Percentiles rank a stretch among this genome's conserved stretches.
phyloP scores from a whole-genome alignment of 2,888 invertebrate species.

The Laothoe populi region DNA sequence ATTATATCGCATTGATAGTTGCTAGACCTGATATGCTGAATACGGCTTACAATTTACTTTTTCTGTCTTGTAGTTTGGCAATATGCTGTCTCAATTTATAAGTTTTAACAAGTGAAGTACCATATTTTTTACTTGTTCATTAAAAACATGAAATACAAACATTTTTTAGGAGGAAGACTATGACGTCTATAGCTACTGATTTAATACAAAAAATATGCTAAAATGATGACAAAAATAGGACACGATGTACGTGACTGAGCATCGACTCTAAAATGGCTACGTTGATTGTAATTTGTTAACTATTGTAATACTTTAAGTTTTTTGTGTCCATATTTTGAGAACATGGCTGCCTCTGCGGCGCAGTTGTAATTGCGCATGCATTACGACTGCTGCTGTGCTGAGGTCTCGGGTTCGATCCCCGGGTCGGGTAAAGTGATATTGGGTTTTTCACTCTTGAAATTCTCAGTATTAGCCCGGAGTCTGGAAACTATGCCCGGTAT shows the following conservation, averaged over 20 bases:
- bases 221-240: background rate
- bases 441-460: no score
- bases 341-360: no score
- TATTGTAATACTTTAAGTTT: background rate
- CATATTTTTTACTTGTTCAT: background rate
- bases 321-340: background rate
- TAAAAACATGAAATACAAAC: background rate
- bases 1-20: conserved; percentile 6
- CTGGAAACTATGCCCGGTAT: no score
- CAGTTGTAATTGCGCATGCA: no score
- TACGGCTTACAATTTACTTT: conserved; percentile 19
- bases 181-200: background rate
- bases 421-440: no score
- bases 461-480: no score
- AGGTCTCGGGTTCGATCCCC: no score
- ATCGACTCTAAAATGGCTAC: background rate
- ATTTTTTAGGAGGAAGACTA: background rate
- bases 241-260: background rate
- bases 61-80: background rate
- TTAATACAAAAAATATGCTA: background rate
- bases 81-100: background rate
- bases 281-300: background rate
- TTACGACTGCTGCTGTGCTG: no score
- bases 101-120: background rate
- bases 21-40: background rate